Base-by-base conservation (phyloP, 2,888 invertebrate species). In the Standfussiana lucernea region DNA sequence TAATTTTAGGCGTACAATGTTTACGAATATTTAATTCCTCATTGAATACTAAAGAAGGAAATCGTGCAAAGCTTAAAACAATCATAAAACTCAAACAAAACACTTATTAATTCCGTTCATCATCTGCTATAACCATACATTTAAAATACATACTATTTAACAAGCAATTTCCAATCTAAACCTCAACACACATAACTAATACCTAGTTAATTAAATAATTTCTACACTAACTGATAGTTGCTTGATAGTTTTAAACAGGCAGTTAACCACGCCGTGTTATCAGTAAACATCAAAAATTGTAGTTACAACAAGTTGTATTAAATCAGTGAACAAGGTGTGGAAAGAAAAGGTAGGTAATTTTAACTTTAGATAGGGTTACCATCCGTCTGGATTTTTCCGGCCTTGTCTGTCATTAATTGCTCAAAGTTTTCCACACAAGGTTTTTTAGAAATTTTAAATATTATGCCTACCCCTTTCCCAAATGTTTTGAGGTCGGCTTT, bases 271-370 rank as follows among this genome's bases (percentile, higher is more conserved):
- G 67, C 69, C 77, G 40, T 69, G 69, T 83, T 88, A 89, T 89
- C 87, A 81, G 77, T 82, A 85, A 83, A 79, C 84, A 89, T 89
- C 83, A 86, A 87, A 64, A 84, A 88, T 86, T 86, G 85, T 84
- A 84, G 70, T 82, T 72, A 87, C 81, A 83, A 75, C 47, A 77
- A 78, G 35, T 72, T 47, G 42, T 72, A 82, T 85, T 86, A 84
- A 86, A 86, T 80, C 86, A 84, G 89, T 91, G 92, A 91, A 93
- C 91, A 90, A 90, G 88, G 84, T 90, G 91, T 90, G 90, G 90
- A 93, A 91, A 83, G 80, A 82, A 82, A 79, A 84, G 75, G 76
- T 90, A 90, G 88, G 90, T 91, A 91, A 93, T 89, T 89, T 93
- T 93, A 92, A 92, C 92, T 93, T 93, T 92, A 90, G 88, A 90